Conservation (phyloP, 2,888 invertebrate genomes). For the Molanna angustata region DNA sequence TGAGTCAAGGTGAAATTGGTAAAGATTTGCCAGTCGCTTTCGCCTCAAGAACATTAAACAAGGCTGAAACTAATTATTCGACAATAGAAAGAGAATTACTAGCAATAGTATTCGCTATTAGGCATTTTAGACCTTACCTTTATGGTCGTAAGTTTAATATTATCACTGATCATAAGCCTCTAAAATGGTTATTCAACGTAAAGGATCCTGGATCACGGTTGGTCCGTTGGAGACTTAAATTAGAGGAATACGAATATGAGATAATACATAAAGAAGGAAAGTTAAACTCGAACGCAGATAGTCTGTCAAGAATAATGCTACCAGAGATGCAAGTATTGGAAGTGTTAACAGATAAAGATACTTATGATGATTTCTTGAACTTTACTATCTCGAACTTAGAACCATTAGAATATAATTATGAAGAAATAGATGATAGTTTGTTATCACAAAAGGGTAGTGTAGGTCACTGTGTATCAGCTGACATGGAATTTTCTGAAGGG, state of each 20-base stretch:
- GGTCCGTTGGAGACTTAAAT: slow-evolving; percentile 36
- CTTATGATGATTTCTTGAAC: slow-evolving; percentile 15
- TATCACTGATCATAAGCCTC: slow-evolving; percentile 35
- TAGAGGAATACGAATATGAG: slow-evolving; percentile 38
- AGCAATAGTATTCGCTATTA: slow-evolving; percentile 32
- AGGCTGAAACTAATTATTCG: slow-evolving; percentile 11
- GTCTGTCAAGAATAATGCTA: slow-evolving; percentile 15
- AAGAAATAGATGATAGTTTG: slow-evolving; percentile 6
- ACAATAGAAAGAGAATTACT: slow-evolving; percentile 15
- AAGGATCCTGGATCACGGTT: slow-evolving; percentile 37
- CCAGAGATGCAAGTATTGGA: slow-evolving; percentile 3
- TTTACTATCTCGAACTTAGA: not conserved
- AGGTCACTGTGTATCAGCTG: not conserved
- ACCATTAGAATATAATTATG: not conserved
- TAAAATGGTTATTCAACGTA: slow-evolving; percentile 33
- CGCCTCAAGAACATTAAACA: slow-evolving; percentile 15
- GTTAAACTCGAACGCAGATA: slow-evolving; percentile 36
- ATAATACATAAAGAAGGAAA: slow-evolving; percentile 36
- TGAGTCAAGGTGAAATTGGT: slow-evolving; percentile 6
- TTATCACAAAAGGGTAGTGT: not conserved
- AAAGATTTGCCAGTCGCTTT: slow-evolving; percentile 12
- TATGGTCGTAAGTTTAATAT: slow-evolving; percentile 37
- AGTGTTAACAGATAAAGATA: slow-evolving; percentile 14
- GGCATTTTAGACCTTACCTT: slow-evolving; percentile 37
- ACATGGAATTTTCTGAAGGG: not conserved